phyloP scores from a whole-genome alignment of 1,140 invertebrate genomes.

The Nebria ingens region DNA sequence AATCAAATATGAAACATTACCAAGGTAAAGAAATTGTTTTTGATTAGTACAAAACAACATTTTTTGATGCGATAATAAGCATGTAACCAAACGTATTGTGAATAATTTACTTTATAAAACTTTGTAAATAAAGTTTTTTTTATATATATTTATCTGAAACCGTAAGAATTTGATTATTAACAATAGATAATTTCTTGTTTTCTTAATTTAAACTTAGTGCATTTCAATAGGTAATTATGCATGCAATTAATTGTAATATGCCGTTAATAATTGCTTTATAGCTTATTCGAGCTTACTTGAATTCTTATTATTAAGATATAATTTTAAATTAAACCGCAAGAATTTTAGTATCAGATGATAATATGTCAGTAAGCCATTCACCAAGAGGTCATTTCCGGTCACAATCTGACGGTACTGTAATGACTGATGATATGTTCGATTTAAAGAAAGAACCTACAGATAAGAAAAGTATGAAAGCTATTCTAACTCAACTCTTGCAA shows the following conservation, averaged over 20 bases:
- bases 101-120: not conserved
- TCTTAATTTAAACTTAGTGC: too few species aligned
- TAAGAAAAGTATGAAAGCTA: slow-evolving; percentile 58
- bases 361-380: slow-evolving; percentile 18
- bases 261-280: slow-evolving; percentile 1
- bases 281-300: not conserved
- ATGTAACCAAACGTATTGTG: not conserved
- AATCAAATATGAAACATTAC: not conserved
- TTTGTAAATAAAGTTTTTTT: too few species aligned
- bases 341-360: slow-evolving; percentile 15
- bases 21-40: not conserved
- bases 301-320: not conserved
- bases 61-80: not conserved
- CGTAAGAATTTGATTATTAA: too few species aligned
- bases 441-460: slow-evolving; percentile 33
- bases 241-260: too few species aligned
- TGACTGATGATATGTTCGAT: slow-evolving; percentile 25
- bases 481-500: slow-evolving; percentile 56
- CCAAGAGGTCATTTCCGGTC: slow-evolving; percentile 37
- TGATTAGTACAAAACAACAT: not conserved
- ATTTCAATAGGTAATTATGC: too few species aligned
- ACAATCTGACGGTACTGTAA: slow-evolving; percentile 33
- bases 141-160: too few species aligned
- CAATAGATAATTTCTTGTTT: too few species aligned
- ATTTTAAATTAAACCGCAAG: not conserved